These are phyloP conservation scores for Erebia palarica DNA, from an alignment of 2,888 invertebrate genomes.

Conservation along the genomic window DNA sequence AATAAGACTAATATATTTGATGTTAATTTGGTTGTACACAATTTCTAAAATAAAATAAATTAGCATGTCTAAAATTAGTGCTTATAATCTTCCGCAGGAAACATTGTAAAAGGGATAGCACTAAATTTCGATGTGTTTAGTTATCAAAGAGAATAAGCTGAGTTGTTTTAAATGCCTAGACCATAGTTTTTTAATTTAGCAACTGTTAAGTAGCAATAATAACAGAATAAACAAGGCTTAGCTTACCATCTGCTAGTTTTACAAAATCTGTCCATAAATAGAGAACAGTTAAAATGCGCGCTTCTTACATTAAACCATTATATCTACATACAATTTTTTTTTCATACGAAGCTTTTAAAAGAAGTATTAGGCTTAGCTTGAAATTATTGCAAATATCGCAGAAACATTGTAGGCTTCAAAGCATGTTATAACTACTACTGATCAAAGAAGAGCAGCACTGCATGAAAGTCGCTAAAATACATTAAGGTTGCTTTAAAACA, in stretches of 20 bases:
- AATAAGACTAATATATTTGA: not conserved
- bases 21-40: no score
- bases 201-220: not conserved
- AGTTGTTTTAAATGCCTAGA: conserved; percentile 43
- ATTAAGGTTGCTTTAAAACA: not conserved
- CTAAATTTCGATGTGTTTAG: no score
- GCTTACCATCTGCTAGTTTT: conserved; percentile 13
- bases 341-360: conserved; percentile 10
- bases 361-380: not conserved
- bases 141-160: not conserved
- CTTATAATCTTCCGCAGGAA: no score
- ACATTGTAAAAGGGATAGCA: no score
- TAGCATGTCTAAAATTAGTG: no score
- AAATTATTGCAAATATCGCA: not conserved
- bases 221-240: conserved; percentile 16
- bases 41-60: no score
- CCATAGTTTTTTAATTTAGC: conserved; percentile 6
- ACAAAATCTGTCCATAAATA: conserved; percentile 4
- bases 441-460: not conserved
- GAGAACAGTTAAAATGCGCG: not conserved
- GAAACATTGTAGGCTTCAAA: not conserved
- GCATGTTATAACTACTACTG: conserved; percentile 6
- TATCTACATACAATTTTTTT: not conserved
- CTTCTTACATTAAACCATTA: conserved; percentile 11
- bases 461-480: conserved; percentile 6